Evolutionary conservation across 2,113 vertebrate genomes (phyloP), one percentile per base, ranked within the genome.

Genomic region (Vidua chalybeata): DNA sequence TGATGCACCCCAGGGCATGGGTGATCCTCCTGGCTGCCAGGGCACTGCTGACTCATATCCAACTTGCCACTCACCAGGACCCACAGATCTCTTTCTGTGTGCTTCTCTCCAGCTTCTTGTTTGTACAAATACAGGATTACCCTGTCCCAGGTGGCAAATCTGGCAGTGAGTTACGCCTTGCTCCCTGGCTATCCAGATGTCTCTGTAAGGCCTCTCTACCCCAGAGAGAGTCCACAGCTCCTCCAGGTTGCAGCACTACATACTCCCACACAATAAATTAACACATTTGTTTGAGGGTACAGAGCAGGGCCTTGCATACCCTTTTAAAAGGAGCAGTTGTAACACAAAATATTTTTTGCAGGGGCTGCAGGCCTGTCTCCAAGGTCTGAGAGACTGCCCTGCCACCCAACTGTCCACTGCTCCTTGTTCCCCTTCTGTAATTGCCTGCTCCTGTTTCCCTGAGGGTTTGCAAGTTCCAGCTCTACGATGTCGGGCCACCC

Each of bases 1-100:
- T 48, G 48, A 31, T 27, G 17, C 8, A 0, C 15, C 7, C 8
- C 22, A n/a, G 49, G 39, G 64, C 31, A 85, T 0, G 0, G 6
- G 0, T 31, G 8, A 6, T 6, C 15, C 28, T 76, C 58, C 52
- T 20, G 52, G 28, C 26, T 84, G 15, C 20, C 54, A 80, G 23
- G 35, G 23, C 33, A 10, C 6, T 91, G 39, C 54, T 75, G 21
- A 4, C 19, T 72, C 28, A 11, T 2, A 6, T 22, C 4, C 26
- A 39, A 15, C 18, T 49, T 58, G 7, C 3, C 22, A 46, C 18
- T 2, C 3, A 54, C 6, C 69, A 75, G 46, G 9, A 61, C 24
- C 2, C 54, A 11, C 35, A 72, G 15, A 24, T 4, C 4, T 41
- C 15, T 76, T 59, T 63, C 20, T 2, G 2, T 2, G 0, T 0